Base-by-base conservation (phyloP, 2,113 vertebrate genomes). In the Verasper variegatus region DNA sequence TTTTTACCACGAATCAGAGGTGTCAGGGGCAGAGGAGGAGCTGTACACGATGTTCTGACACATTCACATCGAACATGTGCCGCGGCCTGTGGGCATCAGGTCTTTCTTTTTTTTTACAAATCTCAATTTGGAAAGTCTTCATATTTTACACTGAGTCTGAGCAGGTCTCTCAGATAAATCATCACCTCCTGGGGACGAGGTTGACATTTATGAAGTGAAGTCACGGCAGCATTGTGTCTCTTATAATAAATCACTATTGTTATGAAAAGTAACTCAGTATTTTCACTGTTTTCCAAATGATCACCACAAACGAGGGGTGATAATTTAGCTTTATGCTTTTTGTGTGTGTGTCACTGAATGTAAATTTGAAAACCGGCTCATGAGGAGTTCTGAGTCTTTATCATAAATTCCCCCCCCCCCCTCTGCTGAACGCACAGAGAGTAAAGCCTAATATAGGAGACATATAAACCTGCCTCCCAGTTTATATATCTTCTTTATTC, bases 351-450 rank as follows among this genome's bases (percentile, higher is more conserved):
- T 42, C 40, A 42, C 40, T 42, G 40, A 42, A 42, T 54, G 57
- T 55, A 58, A 77, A 82, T 77, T 15, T 52, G 42, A 14, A 74
- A 58, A 78, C 55, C 68, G 60, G 73, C 71, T 71, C 68, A 24
- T 47, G 35, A 68, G 68, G 40, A 42, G 65, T 58, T 17, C n/a
- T 17, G 63, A 78, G 31, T 71, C 65, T 81, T 83, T 17, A 75
- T 78, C 82, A 84, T 90, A 84, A 87, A 86, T 90, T 76, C 62
- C 40, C 17, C 45, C 55, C 47, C 65, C 26, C 42, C 71, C 75
- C 66, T 4, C 63, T 66, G 76, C 58, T 87, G 80, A 81, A 84
- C 23, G 60, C 74, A 58, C 65, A 13, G 59, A 68, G 71, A 78
- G 35, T 68, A 14, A 27, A 79, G 47, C 71, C 71, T 75, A 68